Evolutionary conservation across 2,888 invertebrate species (phyloP).

Genomic region (Patella caerulea): DNA sequence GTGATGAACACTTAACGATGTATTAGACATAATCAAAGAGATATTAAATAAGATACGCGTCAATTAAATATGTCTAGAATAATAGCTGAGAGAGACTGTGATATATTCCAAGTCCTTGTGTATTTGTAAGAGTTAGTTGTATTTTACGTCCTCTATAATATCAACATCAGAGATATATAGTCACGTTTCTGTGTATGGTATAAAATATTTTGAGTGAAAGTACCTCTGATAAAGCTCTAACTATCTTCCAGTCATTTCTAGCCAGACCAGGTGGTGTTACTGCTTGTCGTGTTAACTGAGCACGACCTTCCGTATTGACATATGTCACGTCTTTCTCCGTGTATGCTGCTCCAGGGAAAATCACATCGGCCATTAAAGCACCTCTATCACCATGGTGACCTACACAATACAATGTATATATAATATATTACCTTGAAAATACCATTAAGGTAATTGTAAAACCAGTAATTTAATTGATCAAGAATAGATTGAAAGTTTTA

Average conservation of each 20-base stretch:
- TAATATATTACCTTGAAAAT: no score
- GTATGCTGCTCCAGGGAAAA: conserved; percentile 95
- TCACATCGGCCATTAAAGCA: conserved; percentile 91
- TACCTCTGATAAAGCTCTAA: conserved; percentile 96
- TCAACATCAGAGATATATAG: neutral
- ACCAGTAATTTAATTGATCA: no score
- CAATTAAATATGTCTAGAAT: no score
- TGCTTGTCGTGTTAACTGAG: conserved; percentile 90
- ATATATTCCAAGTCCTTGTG: no score
- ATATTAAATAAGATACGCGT: no score
- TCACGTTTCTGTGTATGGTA: neutral
- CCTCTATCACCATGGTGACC: conserved; percentile 97
- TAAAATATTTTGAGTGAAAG: conserved; percentile 23
- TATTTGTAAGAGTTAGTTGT: neutral
- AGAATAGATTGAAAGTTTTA: no score
- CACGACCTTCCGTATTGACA: conserved; percentile 97
- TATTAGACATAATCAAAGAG: no score
- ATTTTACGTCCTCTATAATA: neutral
- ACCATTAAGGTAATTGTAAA: no score
- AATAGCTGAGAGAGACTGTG: no score
- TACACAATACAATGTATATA: conserved; percentile 62
- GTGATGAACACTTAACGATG: no score
- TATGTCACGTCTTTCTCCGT: conserved; percentile 98
- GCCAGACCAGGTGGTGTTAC: conserved; percentile 93
- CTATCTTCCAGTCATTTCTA: conserved; percentile 98